Conservation (phyloP, 2,113 vertebrate genomes). For the Chauna torquata region DNA sequence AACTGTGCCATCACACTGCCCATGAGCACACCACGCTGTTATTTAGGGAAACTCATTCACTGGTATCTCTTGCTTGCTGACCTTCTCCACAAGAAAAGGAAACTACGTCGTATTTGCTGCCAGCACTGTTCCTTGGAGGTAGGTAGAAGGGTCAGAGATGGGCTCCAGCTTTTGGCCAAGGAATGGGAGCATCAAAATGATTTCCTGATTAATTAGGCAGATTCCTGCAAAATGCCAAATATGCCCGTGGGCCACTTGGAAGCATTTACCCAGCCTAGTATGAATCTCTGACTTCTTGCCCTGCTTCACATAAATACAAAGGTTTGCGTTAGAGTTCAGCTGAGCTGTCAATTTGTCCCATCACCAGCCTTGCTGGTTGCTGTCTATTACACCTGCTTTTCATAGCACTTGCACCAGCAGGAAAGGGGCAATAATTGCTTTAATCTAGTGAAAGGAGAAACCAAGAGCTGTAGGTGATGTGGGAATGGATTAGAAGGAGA, state of each 20-base stretch:
- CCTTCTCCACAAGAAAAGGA: background rate
- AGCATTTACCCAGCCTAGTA: background rate
- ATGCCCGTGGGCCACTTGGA: background rate
- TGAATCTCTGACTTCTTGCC: background rate
- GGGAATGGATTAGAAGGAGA: background rate
- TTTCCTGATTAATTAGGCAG: background rate
- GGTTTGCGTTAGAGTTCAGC: background rate
- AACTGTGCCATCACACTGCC: background rate
- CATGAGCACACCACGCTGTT: rapidly evolving
- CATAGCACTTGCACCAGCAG: background rate
- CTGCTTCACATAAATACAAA: background rate
- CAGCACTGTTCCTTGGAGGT: background rate
- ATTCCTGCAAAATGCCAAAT: background rate
- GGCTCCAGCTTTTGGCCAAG: background rate
- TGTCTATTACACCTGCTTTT: background rate
- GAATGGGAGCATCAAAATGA: background rate
- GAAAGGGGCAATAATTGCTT: background rate
- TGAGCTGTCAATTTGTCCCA: background rate
- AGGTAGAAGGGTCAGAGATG: background rate
- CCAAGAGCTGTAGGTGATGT: background rate
- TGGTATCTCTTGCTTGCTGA: background rate
- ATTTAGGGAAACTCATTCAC: background rate
- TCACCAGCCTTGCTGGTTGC: background rate
- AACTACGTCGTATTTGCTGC: too few relatives aligned
- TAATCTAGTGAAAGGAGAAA: background rate